phyloP scores from a whole-genome alignment of 1,140 invertebrate genomes.

The Saccostrea glomerata region DNA sequence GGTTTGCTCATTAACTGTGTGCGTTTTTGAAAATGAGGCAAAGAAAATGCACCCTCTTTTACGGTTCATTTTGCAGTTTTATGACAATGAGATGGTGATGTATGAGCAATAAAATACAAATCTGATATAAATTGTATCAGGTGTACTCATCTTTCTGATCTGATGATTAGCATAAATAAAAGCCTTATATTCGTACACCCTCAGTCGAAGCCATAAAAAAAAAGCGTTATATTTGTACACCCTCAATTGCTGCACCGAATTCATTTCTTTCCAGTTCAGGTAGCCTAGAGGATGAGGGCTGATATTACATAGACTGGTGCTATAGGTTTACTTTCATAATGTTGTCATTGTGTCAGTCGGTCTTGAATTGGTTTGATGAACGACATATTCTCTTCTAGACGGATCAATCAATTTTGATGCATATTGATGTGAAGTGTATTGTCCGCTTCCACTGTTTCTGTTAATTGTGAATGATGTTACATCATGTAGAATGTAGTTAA shows the following conservation, averaged over 20 bases:
- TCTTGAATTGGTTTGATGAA: neutral
- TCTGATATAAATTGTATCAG: neutral
- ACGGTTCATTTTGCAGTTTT: slow-evolving; percentile 6
- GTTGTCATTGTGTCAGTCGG: neutral
- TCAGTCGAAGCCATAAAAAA: too few species aligned
- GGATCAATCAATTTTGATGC: neutral
- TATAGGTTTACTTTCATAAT: neutral
- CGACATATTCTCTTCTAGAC: neutral
- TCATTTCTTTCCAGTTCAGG: neutral
- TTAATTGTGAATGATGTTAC: neutral
- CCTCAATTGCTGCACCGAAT: neutral
- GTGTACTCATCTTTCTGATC: neutral
- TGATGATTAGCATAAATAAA: neutral
- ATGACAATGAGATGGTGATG: neutral
- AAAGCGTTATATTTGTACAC: neutral
- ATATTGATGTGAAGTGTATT: neutral
- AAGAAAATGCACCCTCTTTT: neutral
- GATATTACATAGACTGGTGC: neutral
- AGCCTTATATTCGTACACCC: neutral
- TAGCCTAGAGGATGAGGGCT: neutral
- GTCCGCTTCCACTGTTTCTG: neutral
- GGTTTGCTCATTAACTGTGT: neutral
- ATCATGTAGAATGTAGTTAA: neutral
- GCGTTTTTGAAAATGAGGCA: neutral
- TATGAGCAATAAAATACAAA: neutral